Evolutionary conservation across 23 tunicate species (phyloP).

Genomic region (Halocynthia roretzi): DNA sequence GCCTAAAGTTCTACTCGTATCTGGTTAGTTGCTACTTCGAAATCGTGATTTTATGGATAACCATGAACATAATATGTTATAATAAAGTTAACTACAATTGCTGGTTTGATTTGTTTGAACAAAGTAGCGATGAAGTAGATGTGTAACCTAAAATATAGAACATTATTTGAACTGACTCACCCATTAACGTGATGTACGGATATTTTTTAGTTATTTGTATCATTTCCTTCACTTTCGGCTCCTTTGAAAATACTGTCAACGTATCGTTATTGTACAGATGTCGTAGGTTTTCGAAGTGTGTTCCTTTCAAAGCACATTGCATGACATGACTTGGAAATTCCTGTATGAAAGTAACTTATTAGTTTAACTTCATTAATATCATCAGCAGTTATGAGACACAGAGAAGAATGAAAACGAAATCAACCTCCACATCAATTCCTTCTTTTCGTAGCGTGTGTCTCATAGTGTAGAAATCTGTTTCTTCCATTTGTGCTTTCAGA

Average conservation of each 20-base stretch:
- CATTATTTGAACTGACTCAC: slow-evolving; percentile 4
- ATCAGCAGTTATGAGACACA: too few species aligned
- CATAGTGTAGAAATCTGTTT: slow-evolving; percentile 47
- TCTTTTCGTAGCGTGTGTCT: slow-evolving; percentile 53
- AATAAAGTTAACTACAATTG: too few species aligned
- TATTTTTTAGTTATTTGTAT: slow-evolving; percentile 41
- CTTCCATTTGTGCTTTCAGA: slow-evolving; percentile 43
- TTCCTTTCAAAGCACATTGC: slow-evolving; percentile 33
- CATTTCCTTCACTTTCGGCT: slow-evolving; percentile 53
- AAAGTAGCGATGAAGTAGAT: too few species aligned
- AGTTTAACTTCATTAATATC: too few species aligned
- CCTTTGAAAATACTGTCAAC: slow-evolving; percentile 34
- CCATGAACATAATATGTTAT: too few species aligned
- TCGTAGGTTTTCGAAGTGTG: slow-evolving; percentile 32
- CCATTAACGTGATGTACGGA: slow-evolving; percentile 36
- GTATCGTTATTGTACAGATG: slow-evolving; percentile 25
- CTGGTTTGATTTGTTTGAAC: too few species aligned
- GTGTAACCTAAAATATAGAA: too few species aligned
- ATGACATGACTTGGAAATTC: slow-evolving; percentile 41
- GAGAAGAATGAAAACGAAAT: too few species aligned
- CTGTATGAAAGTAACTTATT: slow-evolving; percentile 5
- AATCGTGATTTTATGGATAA: too few species aligned
- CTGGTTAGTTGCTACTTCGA: too few species aligned
- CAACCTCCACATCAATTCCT: slow-evolving; percentile 47
- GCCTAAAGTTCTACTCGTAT: too few species aligned